Conservation (phyloP, 2,888 invertebrate genomes). For the Cybosia mesomella region DNA sequence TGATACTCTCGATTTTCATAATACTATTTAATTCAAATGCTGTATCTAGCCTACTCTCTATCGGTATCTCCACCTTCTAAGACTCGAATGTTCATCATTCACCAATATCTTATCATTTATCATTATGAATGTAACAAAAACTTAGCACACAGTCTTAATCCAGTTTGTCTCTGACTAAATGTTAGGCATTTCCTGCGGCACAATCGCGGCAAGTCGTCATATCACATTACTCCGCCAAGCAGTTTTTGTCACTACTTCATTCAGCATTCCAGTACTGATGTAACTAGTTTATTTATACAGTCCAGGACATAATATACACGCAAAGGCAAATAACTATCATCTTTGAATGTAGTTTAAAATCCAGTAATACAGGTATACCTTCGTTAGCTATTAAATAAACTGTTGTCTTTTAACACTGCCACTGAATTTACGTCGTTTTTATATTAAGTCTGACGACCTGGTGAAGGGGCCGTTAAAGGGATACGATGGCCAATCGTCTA, state of each 20-base stretch:
- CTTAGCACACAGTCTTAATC: neutral
- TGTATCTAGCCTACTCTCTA: neutral
- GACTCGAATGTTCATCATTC: neutral
- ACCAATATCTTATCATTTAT: neutral
- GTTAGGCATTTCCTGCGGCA: conserved; percentile 29
- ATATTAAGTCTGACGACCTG: neutral
- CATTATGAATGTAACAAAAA: neutral
- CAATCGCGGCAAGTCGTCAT: conserved; percentile 30
- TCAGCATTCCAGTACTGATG: conserved; percentile 38
- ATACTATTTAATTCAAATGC: no score
- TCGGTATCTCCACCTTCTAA: neutral
- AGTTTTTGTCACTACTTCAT: conserved; percentile 39
- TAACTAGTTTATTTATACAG: conserved; percentile 19
- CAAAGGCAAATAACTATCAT: no score
- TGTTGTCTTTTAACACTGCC: neutral
- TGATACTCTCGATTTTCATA: no score
- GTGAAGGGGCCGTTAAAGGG: no score
- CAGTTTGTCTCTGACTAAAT: conserved; percentile 23
- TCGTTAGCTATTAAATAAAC: no score
- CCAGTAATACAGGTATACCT: neutral
- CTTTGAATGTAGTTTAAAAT: neutral
- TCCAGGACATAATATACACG: neutral
- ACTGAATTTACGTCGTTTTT: no score
- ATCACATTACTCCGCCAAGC: conserved; percentile 29
- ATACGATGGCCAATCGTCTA: no score